Percentiles rank a stretch among this genome's conserved stretches.
Evolutionary conservation across 1,140 invertebrate genomes (phyloP).

Genomic region (Drosophila bifasciata): DNA sequence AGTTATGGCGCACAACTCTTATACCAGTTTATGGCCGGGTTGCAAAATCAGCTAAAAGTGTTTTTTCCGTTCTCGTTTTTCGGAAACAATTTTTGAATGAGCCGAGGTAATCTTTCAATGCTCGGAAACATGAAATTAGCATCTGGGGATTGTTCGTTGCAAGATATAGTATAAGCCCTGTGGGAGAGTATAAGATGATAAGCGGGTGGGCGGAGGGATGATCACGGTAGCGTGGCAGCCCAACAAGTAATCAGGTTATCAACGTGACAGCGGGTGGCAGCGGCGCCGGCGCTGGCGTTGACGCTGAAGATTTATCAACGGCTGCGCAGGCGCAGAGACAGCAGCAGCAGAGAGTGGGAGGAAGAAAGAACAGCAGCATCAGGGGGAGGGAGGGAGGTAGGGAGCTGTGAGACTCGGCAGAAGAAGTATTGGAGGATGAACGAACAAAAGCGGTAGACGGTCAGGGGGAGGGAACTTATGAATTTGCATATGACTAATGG

Average conservation of each 20-base stretch:
- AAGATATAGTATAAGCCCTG: background rate
- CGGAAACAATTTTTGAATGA: slow-evolving; percentile 66
- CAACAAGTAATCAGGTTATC: slow-evolving; percentile 75
- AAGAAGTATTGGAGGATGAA: no score
- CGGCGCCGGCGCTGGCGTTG: background rate
- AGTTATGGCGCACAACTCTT: slow-evolving; percentile 32
- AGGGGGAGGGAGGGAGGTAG: no score
- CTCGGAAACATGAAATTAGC: no score
- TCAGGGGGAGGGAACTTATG: slow-evolving; percentile 62
- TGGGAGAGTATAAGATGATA: no score
- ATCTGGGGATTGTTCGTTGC: no score
- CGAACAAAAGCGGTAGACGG: no score
- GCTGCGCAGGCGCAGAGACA: slow-evolving; percentile 66
- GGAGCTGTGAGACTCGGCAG: no score
- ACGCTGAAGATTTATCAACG: slow-evolving; percentile 39
- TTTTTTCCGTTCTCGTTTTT: slow-evolving; percentile 8
- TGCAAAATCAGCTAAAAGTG: slow-evolving; percentile 45
- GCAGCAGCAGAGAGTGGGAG: background rate
- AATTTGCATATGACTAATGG: slow-evolving; percentile 70
- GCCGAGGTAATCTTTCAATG: no score
- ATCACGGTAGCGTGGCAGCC: background rate
- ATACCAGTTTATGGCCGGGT: slow-evolving; percentile 44
- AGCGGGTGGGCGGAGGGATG: no score
- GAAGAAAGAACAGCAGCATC: no score
- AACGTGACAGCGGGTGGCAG: slow-evolving; percentile 65